Conservation (phyloP, 2,888 invertebrate species). For the Drosophila suboccidentalis region DNA sequence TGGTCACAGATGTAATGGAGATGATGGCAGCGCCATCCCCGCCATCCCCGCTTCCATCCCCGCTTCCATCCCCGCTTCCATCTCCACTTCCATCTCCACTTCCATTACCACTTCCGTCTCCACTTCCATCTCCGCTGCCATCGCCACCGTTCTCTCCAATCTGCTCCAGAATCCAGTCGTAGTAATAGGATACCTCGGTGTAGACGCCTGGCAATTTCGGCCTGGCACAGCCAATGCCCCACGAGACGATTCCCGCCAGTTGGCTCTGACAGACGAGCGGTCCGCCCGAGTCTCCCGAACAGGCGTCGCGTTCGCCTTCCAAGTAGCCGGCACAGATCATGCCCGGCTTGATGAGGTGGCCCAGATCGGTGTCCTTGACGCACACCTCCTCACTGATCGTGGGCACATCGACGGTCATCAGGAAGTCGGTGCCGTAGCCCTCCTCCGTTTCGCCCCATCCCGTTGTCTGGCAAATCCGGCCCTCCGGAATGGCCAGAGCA, state of each 20-base stretch:
- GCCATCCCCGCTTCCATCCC: slow-evolving; percentile 36
- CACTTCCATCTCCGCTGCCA: slow-evolving; percentile 8
- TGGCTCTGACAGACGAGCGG: slow-evolving; percentile 89
- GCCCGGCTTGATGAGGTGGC: slow-evolving; percentile 87
- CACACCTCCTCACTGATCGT: slow-evolving; percentile 68
- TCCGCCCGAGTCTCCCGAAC: slow-evolving; percentile 94
- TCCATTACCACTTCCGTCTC: neutral
- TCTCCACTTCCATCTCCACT: slow-evolving; percentile 19
- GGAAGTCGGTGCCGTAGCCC: slow-evolving; percentile 55
- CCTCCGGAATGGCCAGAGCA: slow-evolving; percentile 38
- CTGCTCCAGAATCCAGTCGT: slow-evolving; percentile 66
- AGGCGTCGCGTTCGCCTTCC: slow-evolving; percentile 91
- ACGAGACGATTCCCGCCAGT: slow-evolving; percentile 92
- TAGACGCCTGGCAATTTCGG: slow-evolving; percentile 92
- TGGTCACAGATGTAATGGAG: slow-evolving; percentile 37
- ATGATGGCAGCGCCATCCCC: slow-evolving; percentile 47
- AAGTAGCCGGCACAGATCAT: slow-evolving; percentile 92
- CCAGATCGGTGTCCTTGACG: slow-evolving; percentile 73
- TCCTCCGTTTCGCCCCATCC: slow-evolving; percentile 83
- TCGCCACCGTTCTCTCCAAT: slow-evolving; percentile 40
- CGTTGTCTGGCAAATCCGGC: slow-evolving; percentile 80
- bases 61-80: slow-evolving; percentile 19
- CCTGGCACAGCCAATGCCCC: slow-evolving; percentile 92
- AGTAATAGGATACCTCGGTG: slow-evolving; percentile 87
- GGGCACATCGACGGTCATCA: slow-evolving; percentile 79